A percentile compares a stretch with the other conserved stretches of the same genome.
These are phyloP conservation scores for Tachuris rubrigastra DNA, from an alignment of 2,113 vertebrate genomes.

Conservation along the genomic window DNA sequence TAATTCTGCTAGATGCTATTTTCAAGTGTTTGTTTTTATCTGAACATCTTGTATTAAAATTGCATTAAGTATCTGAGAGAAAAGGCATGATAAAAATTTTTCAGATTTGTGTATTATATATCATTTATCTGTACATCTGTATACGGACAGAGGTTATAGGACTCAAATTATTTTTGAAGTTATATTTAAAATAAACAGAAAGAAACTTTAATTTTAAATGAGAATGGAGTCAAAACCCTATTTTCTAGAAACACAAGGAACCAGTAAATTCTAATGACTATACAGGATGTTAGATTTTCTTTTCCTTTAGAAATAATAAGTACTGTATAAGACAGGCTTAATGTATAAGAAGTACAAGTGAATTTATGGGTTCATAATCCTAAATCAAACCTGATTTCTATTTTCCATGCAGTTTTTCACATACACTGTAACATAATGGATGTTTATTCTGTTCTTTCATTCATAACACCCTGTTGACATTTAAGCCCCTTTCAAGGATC, in stretches of 20 bases:
- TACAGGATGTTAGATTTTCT: conserved; percentile 28
- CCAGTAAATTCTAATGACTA: conserved; percentile 44
- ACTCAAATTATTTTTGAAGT: background rate
- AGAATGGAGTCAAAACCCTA: conserved; percentile 4
- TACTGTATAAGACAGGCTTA: background rate
- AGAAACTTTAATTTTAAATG: conserved; percentile 29
- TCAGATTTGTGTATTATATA: background rate
- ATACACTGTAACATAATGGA: conserved; percentile 9
- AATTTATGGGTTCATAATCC: conserved; percentile 59
- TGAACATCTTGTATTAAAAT: background rate
- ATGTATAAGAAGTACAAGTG: conserved; percentile 26
- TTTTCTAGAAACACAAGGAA: conserved; percentile 26
- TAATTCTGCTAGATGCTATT: background rate
- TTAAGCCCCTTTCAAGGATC: conserved; percentile 41
- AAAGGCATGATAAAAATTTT: background rate
- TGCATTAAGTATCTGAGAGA: background rate
- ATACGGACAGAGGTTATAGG: background rate
- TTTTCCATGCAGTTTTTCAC: conserved; percentile 67
- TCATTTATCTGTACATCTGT: background rate
- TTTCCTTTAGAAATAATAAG: conserved; percentile 34
- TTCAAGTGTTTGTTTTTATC: background rate
- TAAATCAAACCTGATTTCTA: conserved; percentile 62
- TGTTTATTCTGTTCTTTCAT: conserved; percentile 56
- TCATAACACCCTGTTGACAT: conserved; percentile 50
- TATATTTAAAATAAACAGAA: conserved; percentile 29